Evolutionary conservation across 2,113 vertebrate species (phyloP).

Genomic region (Rhea americana): DNA sequence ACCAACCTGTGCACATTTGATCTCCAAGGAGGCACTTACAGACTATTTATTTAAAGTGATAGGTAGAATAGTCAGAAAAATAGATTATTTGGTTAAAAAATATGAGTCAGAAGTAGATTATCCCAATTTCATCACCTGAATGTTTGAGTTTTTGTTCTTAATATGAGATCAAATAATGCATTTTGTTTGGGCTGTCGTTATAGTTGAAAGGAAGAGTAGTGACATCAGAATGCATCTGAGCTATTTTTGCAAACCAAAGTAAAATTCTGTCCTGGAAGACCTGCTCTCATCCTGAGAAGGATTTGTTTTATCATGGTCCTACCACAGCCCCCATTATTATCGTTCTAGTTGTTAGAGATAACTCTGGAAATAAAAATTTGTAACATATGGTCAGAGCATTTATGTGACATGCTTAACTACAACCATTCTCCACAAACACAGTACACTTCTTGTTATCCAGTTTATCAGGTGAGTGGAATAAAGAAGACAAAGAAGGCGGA

Average conservation of each 20-base stretch:
- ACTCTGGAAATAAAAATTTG: not conserved
- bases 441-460: too few relatives aligned
- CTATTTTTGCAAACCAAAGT: not conserved
- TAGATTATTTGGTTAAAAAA: not conserved
- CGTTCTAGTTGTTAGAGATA: not conserved
- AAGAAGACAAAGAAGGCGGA: too few relatives aligned
- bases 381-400: not conserved
- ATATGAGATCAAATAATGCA: not conserved
- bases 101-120: not conserved
- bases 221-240: not conserved
- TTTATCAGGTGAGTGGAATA: too few relatives aligned
- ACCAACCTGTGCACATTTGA: not conserved
- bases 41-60: not conserved
- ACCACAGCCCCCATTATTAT: not conserved
- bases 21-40: accelerated
- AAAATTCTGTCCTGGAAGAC: not conserved
- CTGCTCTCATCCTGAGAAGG: not conserved
- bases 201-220: not conserved
- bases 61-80: not conserved
- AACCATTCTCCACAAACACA: too few relatives aligned
- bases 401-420: not conserved
- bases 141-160: not conserved
- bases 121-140: not conserved
- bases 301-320: not conserved
- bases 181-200: not conserved